Conservation (phyloP, 2,888 invertebrate species). For the Pomacea canaliculata region DNA sequence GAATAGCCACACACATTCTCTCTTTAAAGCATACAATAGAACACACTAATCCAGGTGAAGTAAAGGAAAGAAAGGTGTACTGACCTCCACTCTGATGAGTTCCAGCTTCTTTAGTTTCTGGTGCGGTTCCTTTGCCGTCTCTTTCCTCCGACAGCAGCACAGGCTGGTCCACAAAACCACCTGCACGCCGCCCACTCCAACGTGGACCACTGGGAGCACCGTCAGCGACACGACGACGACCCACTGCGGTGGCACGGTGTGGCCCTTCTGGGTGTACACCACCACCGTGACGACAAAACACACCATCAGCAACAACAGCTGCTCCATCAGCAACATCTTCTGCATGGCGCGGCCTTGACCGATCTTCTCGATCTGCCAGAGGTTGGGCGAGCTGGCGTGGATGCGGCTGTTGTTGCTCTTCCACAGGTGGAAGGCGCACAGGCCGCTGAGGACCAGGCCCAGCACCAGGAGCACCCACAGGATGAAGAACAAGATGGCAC, state of each 20-base stretch:
- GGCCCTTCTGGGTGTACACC: slow-evolving; percentile 40
- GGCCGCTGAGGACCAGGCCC: slow-evolving; percentile 40
- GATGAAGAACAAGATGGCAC: slow-evolving; percentile 43
- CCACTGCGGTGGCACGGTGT: slow-evolving; percentile 42
- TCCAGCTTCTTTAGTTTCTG: slow-evolving; percentile 58
- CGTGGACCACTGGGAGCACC: slow-evolving; percentile 42
- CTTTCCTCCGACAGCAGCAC: slow-evolving; percentile 40
- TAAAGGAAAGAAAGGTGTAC: slow-evolving; percentile 7
- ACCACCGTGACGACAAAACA: slow-evolving; percentile 42
- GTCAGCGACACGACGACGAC: slow-evolving; percentile 43
- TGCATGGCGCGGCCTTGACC: slow-evolving; percentile 46
- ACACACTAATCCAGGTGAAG: not conserved
- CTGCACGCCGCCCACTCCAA: slow-evolving; percentile 44
- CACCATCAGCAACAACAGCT: slow-evolving; percentile 35
- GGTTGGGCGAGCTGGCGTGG: slow-evolving; percentile 54
- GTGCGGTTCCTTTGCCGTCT: slow-evolving; percentile 50
- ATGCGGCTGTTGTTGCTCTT: slow-evolving; percentile 53
- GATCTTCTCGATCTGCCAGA: slow-evolving; percentile 56
- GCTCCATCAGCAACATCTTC: slow-evolving; percentile 44
- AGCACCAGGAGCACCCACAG: slow-evolving; percentile 44
- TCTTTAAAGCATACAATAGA: not conserved
- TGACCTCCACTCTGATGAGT: slow-evolving; percentile 57
- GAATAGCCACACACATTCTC: not conserved
- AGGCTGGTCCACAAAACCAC: slow-evolving; percentile 52
- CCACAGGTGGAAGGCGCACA: slow-evolving; percentile 51